Evolutionary conservation across 2,113 vertebrate species (phyloP).

Genomic region (Dascyllus trimaculatus): DNA sequence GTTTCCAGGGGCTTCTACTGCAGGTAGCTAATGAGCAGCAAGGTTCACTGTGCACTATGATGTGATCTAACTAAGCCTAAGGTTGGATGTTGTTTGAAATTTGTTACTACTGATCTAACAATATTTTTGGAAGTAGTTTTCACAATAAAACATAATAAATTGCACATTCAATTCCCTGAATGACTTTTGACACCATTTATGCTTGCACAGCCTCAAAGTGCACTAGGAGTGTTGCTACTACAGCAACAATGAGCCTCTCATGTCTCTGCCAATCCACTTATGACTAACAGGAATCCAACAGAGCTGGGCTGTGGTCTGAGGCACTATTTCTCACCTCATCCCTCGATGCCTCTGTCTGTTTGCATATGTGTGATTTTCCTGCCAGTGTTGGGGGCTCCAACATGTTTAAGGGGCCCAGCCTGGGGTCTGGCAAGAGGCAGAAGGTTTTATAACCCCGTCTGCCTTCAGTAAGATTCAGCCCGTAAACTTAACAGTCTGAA

Average conservation of each 20-base stretch:
- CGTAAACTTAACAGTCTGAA: constrained; percentile 77
- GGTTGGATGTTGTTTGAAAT: background rate
- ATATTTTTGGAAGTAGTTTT: background rate
- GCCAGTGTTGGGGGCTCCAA: constrained; percentile 46
- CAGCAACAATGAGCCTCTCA: background rate
- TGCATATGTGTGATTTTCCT: constrained; percentile 46
- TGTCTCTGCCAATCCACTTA: constrained; percentile 35
- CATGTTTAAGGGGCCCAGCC: constrained; percentile 54
- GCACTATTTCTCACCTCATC: constrained; percentile 59
- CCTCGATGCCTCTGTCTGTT: constrained; percentile 16
- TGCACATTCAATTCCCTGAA: background rate
- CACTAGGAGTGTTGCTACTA: constrained; percentile 1
- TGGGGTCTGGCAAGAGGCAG: constrained; percentile 63
- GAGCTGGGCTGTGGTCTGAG: constrained; percentile 42
- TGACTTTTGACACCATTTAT: background rate
- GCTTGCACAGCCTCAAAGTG: background rate
- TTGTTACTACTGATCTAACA: no score
- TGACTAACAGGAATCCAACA: constrained; percentile 31
- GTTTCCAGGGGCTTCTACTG: background rate
- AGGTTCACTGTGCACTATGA: background rate
- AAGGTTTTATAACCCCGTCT: constrained; percentile 69
- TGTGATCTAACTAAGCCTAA: no score
- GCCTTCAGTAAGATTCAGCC: constrained; percentile 69
- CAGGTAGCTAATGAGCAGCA: background rate
- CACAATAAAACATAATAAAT: background rate